Evolutionary conservation across 1,140 invertebrate genomes (phyloP).

Genomic region (Cyclina sinensis): DNA sequence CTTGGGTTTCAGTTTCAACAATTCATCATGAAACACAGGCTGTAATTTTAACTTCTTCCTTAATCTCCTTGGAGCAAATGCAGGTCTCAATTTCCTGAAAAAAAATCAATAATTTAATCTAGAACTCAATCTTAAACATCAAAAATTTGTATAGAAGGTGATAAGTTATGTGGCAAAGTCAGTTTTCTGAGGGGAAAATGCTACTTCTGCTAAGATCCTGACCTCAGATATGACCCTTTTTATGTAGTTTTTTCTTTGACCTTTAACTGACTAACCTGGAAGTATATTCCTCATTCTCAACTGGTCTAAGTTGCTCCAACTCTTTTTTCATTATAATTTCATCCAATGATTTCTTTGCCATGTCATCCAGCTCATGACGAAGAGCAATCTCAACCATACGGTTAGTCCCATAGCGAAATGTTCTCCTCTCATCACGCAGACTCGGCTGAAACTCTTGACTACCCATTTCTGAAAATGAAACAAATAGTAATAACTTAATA

Average conservation of each 20-base stretch:
- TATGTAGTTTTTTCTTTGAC: too few species aligned
- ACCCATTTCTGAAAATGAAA: slow-evolving; percentile 27
- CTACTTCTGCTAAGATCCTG: too few species aligned
- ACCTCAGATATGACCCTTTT: too few species aligned
- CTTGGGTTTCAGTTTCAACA: slow-evolving; percentile 70
- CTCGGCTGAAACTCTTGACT: slow-evolving; percentile 63
- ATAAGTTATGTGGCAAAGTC: too few species aligned
- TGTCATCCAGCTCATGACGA: slow-evolving; percentile 74
- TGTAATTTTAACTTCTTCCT: slow-evolving; percentile 71
- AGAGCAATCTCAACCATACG: slow-evolving; percentile 71
- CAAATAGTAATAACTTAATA: neutral
- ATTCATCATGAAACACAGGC: slow-evolving; percentile 78
- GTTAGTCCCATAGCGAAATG: slow-evolving; percentile 72
- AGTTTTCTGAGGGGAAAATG: too few species aligned
- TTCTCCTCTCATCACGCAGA: slow-evolving; percentile 42
- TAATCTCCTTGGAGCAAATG: slow-evolving; percentile 72
- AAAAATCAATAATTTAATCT: neutral
- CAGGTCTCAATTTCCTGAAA: slow-evolving; percentile 72
- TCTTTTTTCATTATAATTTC: slow-evolving; percentile 72
- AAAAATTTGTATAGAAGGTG: too few species aligned
- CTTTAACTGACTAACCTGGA: slow-evolving; percentile 68
- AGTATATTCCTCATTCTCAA: slow-evolving; percentile 74
- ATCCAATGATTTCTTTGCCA: slow-evolving; percentile 68
- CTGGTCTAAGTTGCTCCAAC: slow-evolving; percentile 51
- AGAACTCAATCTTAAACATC: too few species aligned